These are phyloP conservation scores for Columba janthina DNA, from an alignment of 2,113 vertebrate genomes.

Conservation along the genomic window DNA sequence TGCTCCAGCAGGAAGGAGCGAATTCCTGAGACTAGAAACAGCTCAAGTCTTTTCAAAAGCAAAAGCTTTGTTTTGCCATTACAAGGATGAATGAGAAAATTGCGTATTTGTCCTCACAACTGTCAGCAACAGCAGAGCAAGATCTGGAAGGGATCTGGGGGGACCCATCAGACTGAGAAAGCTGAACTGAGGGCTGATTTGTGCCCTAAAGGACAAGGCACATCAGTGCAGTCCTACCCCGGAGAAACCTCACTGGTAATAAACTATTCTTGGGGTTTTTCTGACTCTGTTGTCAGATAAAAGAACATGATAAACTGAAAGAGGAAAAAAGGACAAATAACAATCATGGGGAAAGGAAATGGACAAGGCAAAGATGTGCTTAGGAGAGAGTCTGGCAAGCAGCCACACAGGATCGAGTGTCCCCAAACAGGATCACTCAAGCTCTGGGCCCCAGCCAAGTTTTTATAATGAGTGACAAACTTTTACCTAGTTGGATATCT, in stretches of 20 bases:
- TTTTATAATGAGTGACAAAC: not conserved
- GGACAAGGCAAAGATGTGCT: rapidly evolving
- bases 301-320: not conserved
- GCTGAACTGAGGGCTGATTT: not conserved
- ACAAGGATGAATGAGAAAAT: not conserved
- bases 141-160: no score
- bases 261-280: rapidly evolving
- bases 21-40: not conserved
- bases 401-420: rapidly evolving
- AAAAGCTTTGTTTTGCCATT: not conserved
- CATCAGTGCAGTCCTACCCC: no score
- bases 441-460: not conserved
- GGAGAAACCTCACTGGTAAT: not conserved
- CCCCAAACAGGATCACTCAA: not conserved
- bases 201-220: not conserved
- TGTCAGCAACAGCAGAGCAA: not conserved
- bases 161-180: not conserved
- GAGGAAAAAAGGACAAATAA: not conserved
- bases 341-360: not conserved
- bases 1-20: no score
- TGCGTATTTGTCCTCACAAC: not conserved
- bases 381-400: not conserved
- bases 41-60: not conserved
- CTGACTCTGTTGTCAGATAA: not conserved
- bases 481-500: not conserved